These are phyloP conservation scores for Himalopsyche tibetana DNA, from an alignment of 2,888 invertebrate species.

Conservation along the genomic window DNA sequence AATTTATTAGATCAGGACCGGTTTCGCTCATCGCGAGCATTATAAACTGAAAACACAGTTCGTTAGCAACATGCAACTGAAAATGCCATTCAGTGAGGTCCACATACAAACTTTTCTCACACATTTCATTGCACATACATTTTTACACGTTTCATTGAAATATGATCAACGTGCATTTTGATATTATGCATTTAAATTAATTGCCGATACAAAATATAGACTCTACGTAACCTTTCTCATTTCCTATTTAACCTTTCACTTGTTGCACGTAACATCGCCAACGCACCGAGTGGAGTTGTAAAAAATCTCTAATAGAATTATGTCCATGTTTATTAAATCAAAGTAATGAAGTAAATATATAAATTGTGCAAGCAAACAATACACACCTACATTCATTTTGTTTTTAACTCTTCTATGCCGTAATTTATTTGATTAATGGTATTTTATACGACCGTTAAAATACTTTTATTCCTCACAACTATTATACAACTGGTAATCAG, in stretches of 20 bases:
- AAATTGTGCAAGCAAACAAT: background rate
- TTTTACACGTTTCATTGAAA: conserved; percentile 20
- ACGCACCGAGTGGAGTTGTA: background rate
- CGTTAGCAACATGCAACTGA: too few species aligned
- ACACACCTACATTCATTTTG: too few species aligned
- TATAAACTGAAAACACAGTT: too few species aligned
- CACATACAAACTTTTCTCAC: too few species aligned
- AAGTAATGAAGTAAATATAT: background rate
- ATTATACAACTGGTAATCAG: too few species aligned
- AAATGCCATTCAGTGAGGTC: too few species aligned
- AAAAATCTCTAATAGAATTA: background rate
- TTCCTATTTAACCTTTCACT: background rate
- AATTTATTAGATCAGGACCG: too few species aligned
- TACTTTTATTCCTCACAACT: too few species aligned
- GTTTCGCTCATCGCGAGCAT: too few species aligned
- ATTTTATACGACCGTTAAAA: too few species aligned
- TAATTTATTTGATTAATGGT: too few species aligned
- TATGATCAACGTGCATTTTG: conserved; percentile 4
- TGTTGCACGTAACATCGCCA: conserved; percentile 10
- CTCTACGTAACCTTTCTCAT: background rate
- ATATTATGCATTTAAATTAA: conserved; percentile 13
- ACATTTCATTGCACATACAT: background rate
- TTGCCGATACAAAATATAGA: conserved; percentile 9
- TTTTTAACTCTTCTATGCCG: too few species aligned
- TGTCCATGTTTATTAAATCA: background rate